Evolutionary conservation across 2,797 vertebrate species (phyloP).

Genomic region (Argyrosomus regius): DNA sequence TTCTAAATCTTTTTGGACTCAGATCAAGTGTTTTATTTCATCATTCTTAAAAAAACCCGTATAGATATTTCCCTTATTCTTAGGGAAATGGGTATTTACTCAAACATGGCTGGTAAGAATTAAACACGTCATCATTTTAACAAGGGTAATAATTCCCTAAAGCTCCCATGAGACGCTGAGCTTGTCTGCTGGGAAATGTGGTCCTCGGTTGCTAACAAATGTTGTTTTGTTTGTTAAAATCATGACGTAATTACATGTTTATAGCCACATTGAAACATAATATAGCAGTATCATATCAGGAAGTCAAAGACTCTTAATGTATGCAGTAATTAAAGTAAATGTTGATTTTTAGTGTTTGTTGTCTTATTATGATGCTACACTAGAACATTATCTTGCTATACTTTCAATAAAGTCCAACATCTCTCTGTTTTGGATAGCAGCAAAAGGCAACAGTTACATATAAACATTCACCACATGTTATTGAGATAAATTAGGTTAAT

Average conservation of each 20-base stretch:
- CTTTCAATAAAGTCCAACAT: background rate
- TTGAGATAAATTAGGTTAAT: background rate
- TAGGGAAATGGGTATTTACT: background rate
- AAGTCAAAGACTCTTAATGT: background rate
- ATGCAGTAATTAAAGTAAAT: background rate
- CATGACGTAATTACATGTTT: background rate
- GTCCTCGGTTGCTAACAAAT: too few species aligned
- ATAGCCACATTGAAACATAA: background rate
- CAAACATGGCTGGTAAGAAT: too few species aligned
- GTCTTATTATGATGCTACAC: background rate
- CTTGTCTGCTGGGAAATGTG: background rate
- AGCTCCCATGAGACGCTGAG: background rate
- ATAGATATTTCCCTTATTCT: background rate
- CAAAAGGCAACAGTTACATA: background rate
- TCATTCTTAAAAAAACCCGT: background rate
- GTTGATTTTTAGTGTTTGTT: background rate
- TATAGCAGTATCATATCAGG: background rate
- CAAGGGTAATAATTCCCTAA: background rate
- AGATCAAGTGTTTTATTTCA: background rate
- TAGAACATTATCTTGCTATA: background rate
- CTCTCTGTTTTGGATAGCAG: too few species aligned
- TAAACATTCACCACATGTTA: background rate
- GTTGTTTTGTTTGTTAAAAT: background rate
- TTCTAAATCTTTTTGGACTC: background rate
- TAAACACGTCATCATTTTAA: background rate